These are phyloP conservation scores for Caretta caretta DNA, from an alignment of 2,113 vertebrate species.

Conservation along the genomic window DNA sequence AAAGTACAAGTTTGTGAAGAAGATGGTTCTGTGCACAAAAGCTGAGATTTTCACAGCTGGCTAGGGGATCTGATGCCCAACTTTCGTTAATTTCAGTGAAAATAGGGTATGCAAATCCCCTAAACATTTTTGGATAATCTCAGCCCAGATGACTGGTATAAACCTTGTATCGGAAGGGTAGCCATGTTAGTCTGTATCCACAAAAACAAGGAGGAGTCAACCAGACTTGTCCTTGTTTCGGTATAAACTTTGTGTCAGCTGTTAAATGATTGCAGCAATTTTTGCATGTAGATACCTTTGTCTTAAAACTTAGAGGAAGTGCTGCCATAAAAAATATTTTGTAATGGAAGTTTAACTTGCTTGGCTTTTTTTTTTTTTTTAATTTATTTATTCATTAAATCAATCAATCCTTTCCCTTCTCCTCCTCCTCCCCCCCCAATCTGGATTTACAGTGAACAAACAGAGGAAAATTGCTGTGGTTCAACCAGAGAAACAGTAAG, in stretches of 20 bases:
- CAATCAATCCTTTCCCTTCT: not conserved
- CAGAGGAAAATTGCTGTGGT: constrained; percentile 94
- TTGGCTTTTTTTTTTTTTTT: constrained; percentile 17
- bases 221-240: no score
- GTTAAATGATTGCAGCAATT: not conserved
- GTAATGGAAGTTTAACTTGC: not conserved
- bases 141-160: not conserved
- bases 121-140: not conserved
- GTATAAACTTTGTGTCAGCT: not conserved
- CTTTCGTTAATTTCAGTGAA: not conserved
- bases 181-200: no score
- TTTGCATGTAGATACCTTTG: not conserved
- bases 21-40: not conserved
- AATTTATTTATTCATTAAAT: not conserved
- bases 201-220: no score
- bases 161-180: not conserved
- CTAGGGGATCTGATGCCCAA: not conserved
- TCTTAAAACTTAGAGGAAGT: not conserved
- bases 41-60: not conserved
- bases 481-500: constrained; percentile 98
- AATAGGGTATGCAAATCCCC: not conserved
- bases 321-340: not conserved
- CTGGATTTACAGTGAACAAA: constrained; percentile 84
- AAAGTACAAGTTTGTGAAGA: not conserved
- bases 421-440: not conserved